Conservation (phyloP, 2,888 invertebrate species). For the Caenorhabditis japonica region DNA sequence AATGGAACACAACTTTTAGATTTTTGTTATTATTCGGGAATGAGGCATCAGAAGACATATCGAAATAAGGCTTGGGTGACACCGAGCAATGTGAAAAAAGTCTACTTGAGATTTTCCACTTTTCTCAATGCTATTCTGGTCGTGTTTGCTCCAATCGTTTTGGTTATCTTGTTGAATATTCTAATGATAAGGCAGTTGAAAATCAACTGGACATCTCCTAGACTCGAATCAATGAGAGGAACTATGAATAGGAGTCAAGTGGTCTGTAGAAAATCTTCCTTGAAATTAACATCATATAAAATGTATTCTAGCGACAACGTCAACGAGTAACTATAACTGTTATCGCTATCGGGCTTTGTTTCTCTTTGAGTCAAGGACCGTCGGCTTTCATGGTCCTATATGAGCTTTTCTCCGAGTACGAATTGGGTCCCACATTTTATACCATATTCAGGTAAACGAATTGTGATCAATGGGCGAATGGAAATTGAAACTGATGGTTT, state of each 20-base stretch:
- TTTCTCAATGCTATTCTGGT: slow-evolving; percentile 65
- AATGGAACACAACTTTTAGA: slow-evolving; percentile 72
- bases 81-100: slow-evolving; percentile 57
- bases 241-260: slow-evolving; percentile 53
- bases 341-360: slow-evolving; percentile 72
- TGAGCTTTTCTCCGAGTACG: slow-evolving; percentile 68
- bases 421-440: slow-evolving; percentile 56
- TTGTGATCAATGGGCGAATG: background rate
- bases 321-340: slow-evolving; percentile 72
- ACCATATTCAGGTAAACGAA: slow-evolving; percentile 50
- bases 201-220: slow-evolving; percentile 53
- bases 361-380: slow-evolving; percentile 75
- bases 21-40: slow-evolving; percentile 72
- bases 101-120: slow-evolving; percentile 62
- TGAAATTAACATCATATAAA: background rate
- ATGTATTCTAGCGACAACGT: slow-evolving; percentile 51
- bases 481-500: background rate
- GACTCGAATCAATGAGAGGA: slow-evolving; percentile 54
- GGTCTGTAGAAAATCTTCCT: slow-evolving; percentile 15
- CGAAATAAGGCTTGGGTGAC: slow-evolving; percentile 49
- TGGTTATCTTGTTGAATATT: slow-evolving; percentile 71
- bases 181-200: slow-evolving; percentile 68
- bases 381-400: slow-evolving; percentile 75
- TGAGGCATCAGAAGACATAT: slow-evolving; percentile 54
- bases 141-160: slow-evolving; percentile 73